Conservation (phyloP, 2,888 invertebrate genomes). For the Noctua janthe region DNA sequence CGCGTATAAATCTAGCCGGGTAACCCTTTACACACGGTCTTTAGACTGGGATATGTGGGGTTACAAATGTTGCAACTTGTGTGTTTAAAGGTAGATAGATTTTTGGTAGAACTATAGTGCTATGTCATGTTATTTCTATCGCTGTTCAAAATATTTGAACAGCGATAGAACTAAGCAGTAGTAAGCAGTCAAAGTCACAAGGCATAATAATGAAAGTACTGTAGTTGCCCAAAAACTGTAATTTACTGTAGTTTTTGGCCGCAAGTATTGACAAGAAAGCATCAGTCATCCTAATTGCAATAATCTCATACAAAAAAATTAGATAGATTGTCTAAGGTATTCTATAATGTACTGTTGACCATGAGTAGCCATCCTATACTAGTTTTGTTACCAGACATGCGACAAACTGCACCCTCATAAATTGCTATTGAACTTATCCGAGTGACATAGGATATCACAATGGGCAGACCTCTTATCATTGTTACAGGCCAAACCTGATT, state of each 20-base stretch:
- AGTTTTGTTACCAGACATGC: not conserved
- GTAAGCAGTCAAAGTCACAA: too few relatives aligned
- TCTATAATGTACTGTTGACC: not conserved
- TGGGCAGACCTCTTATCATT: not conserved
- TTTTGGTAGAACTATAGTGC: not conserved
- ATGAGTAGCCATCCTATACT: not conserved
- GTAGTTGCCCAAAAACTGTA: too few relatives aligned
- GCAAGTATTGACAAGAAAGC: not conserved
- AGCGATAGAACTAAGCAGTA: too few relatives aligned
- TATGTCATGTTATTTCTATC: too few relatives aligned
- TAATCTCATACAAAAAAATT: not conserved
- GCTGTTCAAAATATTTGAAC: too few relatives aligned
- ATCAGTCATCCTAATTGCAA: not conserved
- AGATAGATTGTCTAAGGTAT: too few relatives aligned
- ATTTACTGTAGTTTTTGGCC: not conserved
- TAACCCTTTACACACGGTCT: constrained; percentile 44
- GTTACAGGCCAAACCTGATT: too few relatives aligned
- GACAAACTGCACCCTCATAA: not conserved
- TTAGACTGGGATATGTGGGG: constrained; percentile 24
- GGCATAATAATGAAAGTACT: too few relatives aligned
- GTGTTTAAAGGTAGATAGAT: constrained; percentile 5
- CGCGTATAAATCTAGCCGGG: constrained; percentile 50
- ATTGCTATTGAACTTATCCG: not conserved
- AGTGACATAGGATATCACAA: not conserved
- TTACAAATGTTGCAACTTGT: constrained; percentile 30